Evolutionary conservation across 2,888 invertebrate species (phyloP).

Genomic region (Agapostemon virescens): DNA sequence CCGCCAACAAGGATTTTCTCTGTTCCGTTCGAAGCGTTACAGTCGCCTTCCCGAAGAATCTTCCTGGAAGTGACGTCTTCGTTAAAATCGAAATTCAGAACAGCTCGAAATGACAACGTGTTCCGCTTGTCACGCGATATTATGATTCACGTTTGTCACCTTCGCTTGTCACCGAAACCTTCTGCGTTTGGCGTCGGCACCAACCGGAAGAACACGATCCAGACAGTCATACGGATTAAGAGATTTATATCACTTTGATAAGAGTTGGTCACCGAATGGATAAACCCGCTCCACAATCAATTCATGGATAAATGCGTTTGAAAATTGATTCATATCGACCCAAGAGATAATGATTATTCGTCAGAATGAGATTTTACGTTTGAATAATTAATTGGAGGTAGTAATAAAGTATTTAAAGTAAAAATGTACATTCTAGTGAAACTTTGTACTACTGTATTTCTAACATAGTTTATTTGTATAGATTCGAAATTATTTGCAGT

Average conservation of each 20-base stretch:
- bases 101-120: background rate
- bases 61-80: constrained; percentile 28
- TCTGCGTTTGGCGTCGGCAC: background rate
- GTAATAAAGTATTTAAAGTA: background rate
- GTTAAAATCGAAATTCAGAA: constrained; percentile 36
- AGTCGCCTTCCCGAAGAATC: constrained; percentile 1
- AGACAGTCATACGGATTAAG: background rate
- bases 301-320: no score
- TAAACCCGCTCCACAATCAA: background rate
- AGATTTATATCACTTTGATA: background rate
- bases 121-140: background rate
- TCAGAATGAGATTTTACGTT: background rate
- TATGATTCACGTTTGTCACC: constrained; percentile 11
- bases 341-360: background rate
- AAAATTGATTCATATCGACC: background rate
- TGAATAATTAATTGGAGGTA: background rate
- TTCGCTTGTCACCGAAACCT: background rate
- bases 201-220: background rate
- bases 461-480: no score
- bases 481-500: no score
- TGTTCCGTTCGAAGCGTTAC: constrained; percentile 4
- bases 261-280: background rate
- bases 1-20: constrained; percentile 6
- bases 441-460: no score
- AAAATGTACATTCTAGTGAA: background rate